Evolutionary conservation across 1,140 invertebrate genomes (phyloP), one percentile per base, ranked within the genome.

Genomic region (Aphelinus atriplicis): DNA sequence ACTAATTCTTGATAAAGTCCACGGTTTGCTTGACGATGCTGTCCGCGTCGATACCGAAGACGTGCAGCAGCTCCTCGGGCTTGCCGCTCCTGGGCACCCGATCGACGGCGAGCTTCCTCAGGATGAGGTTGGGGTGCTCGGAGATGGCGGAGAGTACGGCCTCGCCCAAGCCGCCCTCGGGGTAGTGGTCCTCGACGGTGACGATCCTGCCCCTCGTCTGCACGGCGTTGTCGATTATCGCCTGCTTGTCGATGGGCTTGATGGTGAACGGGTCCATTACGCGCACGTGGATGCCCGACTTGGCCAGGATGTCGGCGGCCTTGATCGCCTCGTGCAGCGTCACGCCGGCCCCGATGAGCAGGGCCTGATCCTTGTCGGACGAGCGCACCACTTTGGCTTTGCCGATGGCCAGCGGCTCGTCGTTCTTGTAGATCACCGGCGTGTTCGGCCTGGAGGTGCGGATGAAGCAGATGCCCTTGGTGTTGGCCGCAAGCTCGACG

Each of bases 121-220:
- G 92, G n/a, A 92, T 85, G 56, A 96, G 92, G 81, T 93, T 90
- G 10, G 89, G 89, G 80, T 94, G 91, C 75, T 91, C 84, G 43
- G 94, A 90, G 63, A 99, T 89, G 9, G 95, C 97, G 10, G 92
- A 91, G 43, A 93, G 83, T 7, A 99, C 97, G 68, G 98, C 97
- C 84, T 99, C 98, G 75, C 98, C 98, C 65, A 99, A 83, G 77
- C 98, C 98, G 82, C 98, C 97, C 89, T 96, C 94, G 61, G 93
- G 90, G 84, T 99, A 99, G 88, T 99, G 98, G 88, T 99, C 98
- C 85, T 99, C 98, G 3, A 98, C 96, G 48, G 97, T 97, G 60
- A 99, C 81, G 55, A 99, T 91, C 46, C 92, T 90, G 0, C 96
- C 96, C 53, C 94, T 94, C 74, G 91, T 93, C 64, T 94, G 92